These are phyloP conservation scores for Callipepla californica DNA, from an alignment of 2,113 vertebrate species.

Conservation along the genomic window DNA sequence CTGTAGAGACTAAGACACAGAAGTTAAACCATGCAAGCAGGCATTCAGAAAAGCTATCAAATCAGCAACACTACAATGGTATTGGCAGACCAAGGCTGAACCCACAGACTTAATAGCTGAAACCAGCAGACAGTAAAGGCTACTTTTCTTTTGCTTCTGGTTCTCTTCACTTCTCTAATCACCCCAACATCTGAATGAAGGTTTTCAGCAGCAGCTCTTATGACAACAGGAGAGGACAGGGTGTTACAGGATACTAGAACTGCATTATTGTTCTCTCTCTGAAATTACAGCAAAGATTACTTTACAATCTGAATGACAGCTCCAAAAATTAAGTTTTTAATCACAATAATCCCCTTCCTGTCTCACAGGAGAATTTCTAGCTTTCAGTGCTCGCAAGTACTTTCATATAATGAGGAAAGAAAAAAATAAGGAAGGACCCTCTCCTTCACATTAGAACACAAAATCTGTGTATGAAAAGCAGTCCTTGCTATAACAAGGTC, in stretches of 20 bases:
- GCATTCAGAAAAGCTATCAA: background rate
- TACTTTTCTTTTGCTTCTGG: background rate
- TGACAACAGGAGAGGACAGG: background rate
- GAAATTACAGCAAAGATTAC: background rate
- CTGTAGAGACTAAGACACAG: background rate
- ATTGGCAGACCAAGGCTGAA: background rate
- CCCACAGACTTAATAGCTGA: background rate
- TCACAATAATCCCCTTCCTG: background rate
- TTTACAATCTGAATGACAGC: background rate
- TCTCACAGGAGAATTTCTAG: background rate
- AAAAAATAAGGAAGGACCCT: background rate
- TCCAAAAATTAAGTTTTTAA: background rate
- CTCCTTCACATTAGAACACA: background rate
- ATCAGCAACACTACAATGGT: background rate
- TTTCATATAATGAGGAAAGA: background rate
- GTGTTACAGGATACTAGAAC: background rate
- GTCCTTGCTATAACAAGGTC: background rate
- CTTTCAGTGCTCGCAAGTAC: background rate
- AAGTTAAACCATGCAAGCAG: background rate
- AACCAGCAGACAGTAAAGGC: background rate
- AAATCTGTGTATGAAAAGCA: background rate
- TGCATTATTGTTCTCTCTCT: too few species aligned
- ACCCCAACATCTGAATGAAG: fast-evolving
- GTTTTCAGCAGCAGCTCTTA: background rate
- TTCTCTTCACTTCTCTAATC: background rate